Conservation (phyloP, 2,888 invertebrate species). For the Caenorhabditis zanzibari region DNA sequence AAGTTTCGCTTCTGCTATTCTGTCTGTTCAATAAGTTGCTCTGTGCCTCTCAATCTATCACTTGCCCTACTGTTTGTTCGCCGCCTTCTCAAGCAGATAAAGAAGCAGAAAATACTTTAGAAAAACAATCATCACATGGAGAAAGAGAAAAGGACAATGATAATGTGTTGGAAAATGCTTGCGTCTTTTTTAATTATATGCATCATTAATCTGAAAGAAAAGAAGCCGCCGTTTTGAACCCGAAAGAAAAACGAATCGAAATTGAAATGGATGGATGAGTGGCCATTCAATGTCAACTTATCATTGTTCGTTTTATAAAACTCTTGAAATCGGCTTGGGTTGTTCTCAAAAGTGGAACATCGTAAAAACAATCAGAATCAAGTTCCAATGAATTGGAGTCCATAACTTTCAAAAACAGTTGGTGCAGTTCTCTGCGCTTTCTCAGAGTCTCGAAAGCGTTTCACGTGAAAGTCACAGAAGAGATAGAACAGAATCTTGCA, state of each 20-base stretch:
- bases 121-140: constrained; percentile 60
- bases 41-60: constrained; percentile 30
- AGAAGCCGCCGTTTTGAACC: not conserved
- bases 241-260: constrained; percentile 18
- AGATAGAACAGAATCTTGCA: constrained; percentile 5
- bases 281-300: constrained; percentile 35
- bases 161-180: constrained; percentile 27
- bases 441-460: not conserved
- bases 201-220: constrained; percentile 44
- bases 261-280: constrained; percentile 30
- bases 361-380: not conserved
- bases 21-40: constrained; percentile 45
- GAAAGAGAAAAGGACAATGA: constrained; percentile 16
- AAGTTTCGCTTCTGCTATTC: constrained; percentile 9
- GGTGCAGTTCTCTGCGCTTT: constrained; percentile 21
- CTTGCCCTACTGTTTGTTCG: constrained; percentile 43
- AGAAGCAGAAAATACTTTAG: constrained; percentile 56
- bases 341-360: no score
- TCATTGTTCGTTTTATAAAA: no score
- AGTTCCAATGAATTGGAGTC: not conserved
- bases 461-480: constrained; percentile 22
- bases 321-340: no score
- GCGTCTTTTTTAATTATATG: constrained; percentile 33
- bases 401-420: not conserved
- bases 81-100: constrained; percentile 47